Base-by-base conservation (phyloP, 2,797 vertebrate genomes). In the Rhabdophis nuchalis region DNA sequence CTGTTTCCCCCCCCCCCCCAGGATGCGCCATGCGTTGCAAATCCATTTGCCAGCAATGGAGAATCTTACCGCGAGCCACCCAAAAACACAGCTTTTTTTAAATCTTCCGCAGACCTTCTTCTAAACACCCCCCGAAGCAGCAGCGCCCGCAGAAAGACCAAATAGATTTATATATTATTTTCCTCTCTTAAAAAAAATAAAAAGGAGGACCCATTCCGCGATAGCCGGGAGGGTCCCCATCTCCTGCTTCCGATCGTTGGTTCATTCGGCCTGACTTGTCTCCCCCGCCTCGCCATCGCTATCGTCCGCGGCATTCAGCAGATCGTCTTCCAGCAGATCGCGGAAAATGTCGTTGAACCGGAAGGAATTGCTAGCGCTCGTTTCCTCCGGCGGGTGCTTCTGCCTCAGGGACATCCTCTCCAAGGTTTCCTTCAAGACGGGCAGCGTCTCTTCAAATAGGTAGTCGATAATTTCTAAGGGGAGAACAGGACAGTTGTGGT, bases 391-490 rank as follows among this genome's bases (percentile, higher is more conserved):
- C n/a, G 5, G 0, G 64, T 0, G 13, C 72, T 36, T 77, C 32
- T 0, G 3, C 4, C 1, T 8, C 88, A 41, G 52, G 90, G 20
- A 88, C 97, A 54, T 11, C 86, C 1, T 18, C 36, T 27, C 3
- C 1, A 25, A 2, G 5, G 3, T 12, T 6, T n/a, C 14, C 95
- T 54, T 93, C 94, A 98, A 93, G 16, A 64, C 0, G 2, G 98
- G 98, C 56, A 97, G 82, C 2, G 94, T 95, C 0, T 46, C 95
- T 3, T 95, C 87, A 50, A 97, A 95, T 50, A 99, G 97, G 94
- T 97, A 97, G 94, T 98, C 97, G 2, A 98, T 94, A 50, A 98
- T 97, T 88, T 98, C 98, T 99, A 94, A 36, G 72, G 60, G 64
- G 90, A 20, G 92, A 16, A 64, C 18, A 46, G 5, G 52, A 27